A percentile compares a stretch with the other conserved stretches of the same genome.
phyloP scores from a whole-genome alignment of 2,797 vertebrate species.

The Micrastur ruficollis region DNA sequence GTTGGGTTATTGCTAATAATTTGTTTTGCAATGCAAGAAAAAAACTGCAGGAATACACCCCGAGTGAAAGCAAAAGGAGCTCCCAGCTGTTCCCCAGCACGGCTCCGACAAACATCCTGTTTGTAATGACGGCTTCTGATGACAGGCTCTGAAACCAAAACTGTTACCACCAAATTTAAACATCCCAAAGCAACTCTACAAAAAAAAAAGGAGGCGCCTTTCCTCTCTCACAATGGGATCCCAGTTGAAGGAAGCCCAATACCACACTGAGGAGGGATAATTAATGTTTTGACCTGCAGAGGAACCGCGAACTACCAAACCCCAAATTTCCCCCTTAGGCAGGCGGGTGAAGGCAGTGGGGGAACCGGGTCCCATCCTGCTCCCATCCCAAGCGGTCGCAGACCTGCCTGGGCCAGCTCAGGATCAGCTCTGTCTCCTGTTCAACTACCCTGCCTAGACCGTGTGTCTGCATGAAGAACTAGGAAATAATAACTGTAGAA shows the following conservation, averaged over 20 bases:
- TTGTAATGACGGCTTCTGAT: constrained; percentile 5
- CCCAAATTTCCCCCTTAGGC: neutral
- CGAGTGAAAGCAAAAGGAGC: neutral
- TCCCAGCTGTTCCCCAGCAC: constrained; percentile 17
- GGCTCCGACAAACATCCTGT: constrained; percentile 51
- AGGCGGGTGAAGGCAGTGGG: accelerated
- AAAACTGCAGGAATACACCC: neutral
- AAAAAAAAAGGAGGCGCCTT: neutral
- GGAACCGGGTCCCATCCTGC: neutral
- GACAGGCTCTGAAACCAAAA: constrained; percentile 46
- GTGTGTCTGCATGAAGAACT: neutral
- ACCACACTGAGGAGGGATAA: neutral
- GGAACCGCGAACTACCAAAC: neutral
- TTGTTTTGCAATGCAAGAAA: neutral
- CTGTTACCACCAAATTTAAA: constrained; percentile 61
- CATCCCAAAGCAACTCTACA: neutral
- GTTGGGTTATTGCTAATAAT: neutral
- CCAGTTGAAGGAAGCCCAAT: neutral
- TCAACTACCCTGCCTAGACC: neutral
- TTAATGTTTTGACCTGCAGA: neutral
- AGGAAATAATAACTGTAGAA: neutral
- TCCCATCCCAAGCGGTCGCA: accelerated
- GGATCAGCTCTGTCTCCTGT: neutral
- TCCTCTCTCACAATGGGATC: neutral
- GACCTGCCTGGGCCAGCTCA: neutral